Evolutionary conservation across 1,140 invertebrate genomes (phyloP), one percentile per base, ranked within the genome.

Genomic region (Propsilocerus akamusi): DNA sequence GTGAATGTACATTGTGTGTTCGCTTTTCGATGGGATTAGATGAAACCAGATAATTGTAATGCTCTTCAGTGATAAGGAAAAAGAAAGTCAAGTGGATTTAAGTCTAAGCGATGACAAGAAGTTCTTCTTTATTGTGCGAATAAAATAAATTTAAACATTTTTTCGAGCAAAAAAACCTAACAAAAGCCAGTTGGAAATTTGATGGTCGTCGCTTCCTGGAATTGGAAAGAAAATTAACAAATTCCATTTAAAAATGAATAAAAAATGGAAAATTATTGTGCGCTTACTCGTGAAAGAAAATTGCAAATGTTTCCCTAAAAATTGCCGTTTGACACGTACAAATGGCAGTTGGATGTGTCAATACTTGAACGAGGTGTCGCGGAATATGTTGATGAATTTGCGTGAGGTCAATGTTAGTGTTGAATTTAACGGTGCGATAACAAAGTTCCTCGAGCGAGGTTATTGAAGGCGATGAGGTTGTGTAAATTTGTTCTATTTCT

Each of bases 131-230:
- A 41, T 41, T 41, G 17, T 41, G 14, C 10, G 17, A 14, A 20
- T 17, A 41, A 41, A 41, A 41, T 5, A 17, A 17, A 4, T 20
- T 41, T 41, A 41, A 20, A 41, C 34, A 41, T 20, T 41, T 17
- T 3, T 5, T 20, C 12, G 34, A 41, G 11, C 34, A 41, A 20
- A 41, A 41, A 41, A 41, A 41, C 22, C 22, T 41, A 20, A 17
- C 34, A 41, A 41, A 20, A 20, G 14, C 10, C 17, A 41, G 22
- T 17, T 20, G 12, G 34, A 20, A 41, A 20, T 41, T 41, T 17
- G 34, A 6, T 41, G 14, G 22, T 7, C 22, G n/a, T n/a, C n/a
- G n/a, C 22, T 41, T 41, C n/a, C 34, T 41, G 17, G 59, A 58
- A 49, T 37, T 56, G 53, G 47, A 51, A 46, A 22, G 47, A 49